A percentile compares a stretch with the other conserved stretches of the same genome.
Conservation (phyloP, 2,113 vertebrate species). For the Procavia capensis region DNA sequence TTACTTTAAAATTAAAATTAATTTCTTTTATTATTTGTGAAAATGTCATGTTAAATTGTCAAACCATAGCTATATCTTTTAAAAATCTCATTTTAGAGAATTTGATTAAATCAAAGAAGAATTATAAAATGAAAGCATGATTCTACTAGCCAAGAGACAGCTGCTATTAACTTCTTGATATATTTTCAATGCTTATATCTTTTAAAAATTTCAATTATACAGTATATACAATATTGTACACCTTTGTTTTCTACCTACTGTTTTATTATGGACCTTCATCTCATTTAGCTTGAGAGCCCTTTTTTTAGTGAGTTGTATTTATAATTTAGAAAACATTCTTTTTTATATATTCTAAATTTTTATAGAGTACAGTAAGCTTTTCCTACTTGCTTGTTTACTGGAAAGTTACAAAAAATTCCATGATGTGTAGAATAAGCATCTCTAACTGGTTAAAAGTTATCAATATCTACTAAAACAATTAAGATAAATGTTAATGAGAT, state of each 20-base stretch:
- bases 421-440: constrained; percentile 1
- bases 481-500: constrained; percentile 45
- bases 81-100: constrained; percentile 11
- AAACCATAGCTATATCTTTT: constrained; percentile 39
- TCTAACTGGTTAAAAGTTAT: constrained; percentile 38
- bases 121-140: constrained; percentile 24
- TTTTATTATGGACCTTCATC: constrained; percentile 10
- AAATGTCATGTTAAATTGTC: constrained; percentile 32
- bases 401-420: constrained; percentile 43
- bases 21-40: constrained; percentile 47
- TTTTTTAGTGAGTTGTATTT: constrained; percentile 49
- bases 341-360: constrained; percentile 3
- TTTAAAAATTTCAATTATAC: constrained; percentile 17
- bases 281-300: constrained; percentile 13
- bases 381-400: background rate
- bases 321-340: constrained; percentile 65
- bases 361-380: background rate
- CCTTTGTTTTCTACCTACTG: background rate
- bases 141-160: background rate
- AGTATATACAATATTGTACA: background rate
- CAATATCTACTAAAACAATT: constrained; percentile 8
- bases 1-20: constrained; percentile 47
- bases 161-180: background rate
- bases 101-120: constrained; percentile 43
- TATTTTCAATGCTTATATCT: constrained; percentile 36